These are phyloP conservation scores for Heptranchias perlo DNA, from an alignment of 2,113 vertebrate species.

Conservation along the genomic window DNA sequence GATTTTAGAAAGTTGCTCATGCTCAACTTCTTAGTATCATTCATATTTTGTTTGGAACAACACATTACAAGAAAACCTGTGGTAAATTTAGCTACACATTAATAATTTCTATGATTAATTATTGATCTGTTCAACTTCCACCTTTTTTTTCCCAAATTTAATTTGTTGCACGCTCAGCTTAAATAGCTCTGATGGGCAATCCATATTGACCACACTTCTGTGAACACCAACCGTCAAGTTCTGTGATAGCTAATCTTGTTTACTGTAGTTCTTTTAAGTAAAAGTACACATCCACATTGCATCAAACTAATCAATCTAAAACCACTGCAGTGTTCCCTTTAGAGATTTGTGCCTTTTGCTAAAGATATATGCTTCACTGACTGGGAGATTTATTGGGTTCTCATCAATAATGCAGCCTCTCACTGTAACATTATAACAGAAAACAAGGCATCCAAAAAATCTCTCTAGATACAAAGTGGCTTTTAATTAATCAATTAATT, in stretches of 20 bases:
- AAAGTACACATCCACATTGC: background rate
- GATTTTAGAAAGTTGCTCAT: background rate
- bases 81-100: background rate
- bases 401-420: conserved; percentile 27
- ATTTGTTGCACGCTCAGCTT: background rate
- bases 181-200: too few relatives aligned
- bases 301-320: conserved; percentile 24
- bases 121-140: background rate
- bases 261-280: background rate
- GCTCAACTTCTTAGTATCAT: background rate
- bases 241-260: background rate
- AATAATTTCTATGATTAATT: conserved; percentile 1
- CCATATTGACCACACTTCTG: background rate
- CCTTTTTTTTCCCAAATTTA: background rate
- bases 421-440: background rate
- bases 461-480: background rate
- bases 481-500: conserved; percentile 26
- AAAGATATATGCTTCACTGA: background rate
- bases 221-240: background rate
- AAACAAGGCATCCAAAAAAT: background rate
- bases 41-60: background rate
- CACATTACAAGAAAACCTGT: background rate
- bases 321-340: conserved; percentile 2
- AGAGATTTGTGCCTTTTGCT: background rate
- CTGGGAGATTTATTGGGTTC: conserved; percentile 13